Evolutionary conservation across 2,797 vertebrate species (phyloP), one percentile per base, ranked within the genome.

Genomic region (Urophycis tenuis): DNA sequence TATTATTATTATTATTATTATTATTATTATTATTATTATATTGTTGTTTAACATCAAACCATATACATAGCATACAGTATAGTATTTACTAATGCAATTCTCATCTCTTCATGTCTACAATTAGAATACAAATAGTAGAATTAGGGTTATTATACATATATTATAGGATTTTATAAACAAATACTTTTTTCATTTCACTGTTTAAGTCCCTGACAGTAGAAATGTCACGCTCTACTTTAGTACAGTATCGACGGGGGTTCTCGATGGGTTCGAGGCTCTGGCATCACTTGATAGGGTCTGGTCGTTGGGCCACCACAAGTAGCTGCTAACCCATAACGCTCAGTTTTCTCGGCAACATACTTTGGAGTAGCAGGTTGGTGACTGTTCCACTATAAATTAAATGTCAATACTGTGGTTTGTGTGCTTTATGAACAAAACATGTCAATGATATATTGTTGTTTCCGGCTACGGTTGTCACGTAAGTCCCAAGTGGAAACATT

Each of bases 321-420:
- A 78, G 75, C 75, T 81, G 75, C 79, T 75, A 76, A 83, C 73
- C 78, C 64, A 5, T 49, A 49, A 60, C 53, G 75, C 76, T 60
- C 45, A 81, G n/a, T 71, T 82, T 82, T 86, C 84, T 83, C 75
- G 17, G 9, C 80, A 5, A 75, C 78, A 74, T 72, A 80, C 81
- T 85, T 75, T 78, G 84, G 88, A 82, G 80, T 83, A 90, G 84
- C 91, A 92, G 91, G 91, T 92, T 71, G 67, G 89, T 84, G 31
- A 15, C 80, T 35, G 17, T 76, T 75, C 25, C 22, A 79, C 29
- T 67, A 67, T 11, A 10, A 29, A 67, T 29, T 67, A 67, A 29
- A 67, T 29, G 2, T 1, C 4, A 0, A 67, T 60, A 25, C 53
- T 60, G 7, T n/a, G 53, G 8, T 60, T 25, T 7, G 25, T 60